A percentile compares a stretch with the other conserved stretches of the same genome.
phyloP scores from a whole-genome alignment of 2,797 vertebrate genomes.

The Anabacerthia variegaticeps region DNA sequence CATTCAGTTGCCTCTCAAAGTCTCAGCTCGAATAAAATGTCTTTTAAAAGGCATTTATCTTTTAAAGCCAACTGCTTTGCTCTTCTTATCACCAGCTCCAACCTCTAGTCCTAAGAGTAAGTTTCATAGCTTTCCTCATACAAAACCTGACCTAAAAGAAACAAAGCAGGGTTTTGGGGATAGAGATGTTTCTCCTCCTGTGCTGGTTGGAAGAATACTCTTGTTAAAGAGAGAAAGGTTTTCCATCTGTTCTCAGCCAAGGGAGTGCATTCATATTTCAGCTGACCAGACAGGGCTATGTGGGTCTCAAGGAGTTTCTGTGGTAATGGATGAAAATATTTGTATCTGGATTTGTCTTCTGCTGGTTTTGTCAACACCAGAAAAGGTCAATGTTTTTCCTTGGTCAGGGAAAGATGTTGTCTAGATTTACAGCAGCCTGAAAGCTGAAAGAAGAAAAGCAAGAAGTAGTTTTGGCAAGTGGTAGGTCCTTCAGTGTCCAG shows the following conservation, averaged over 20 bases:
- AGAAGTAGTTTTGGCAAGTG: conserved; percentile 41
- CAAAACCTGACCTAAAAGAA: background rate
- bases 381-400: conserved; percentile 57
- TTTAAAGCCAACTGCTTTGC: background rate
- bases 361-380: conserved; percentile 53
- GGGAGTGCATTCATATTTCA: conserved; percentile 4
- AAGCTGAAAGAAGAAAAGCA: conserved; percentile 33
- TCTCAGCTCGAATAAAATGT: background rate
- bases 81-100: background rate
- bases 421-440: conserved; percentile 16
- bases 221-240: conserved; percentile 16
- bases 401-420: conserved; percentile 12
- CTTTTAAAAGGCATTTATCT: background rate
- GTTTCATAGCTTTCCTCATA: background rate
- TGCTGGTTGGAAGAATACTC: background rate
- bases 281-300: background rate
- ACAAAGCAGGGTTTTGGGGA: background rate
- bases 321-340: conserved; percentile 60
- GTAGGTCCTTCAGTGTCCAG: conserved; percentile 13
- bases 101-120: background rate
- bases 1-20: background rate
- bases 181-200: background rate
- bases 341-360: conserved; percentile 67
- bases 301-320: conserved; percentile 45
- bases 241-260: conserved; percentile 20